Conservation (phyloP, 2,888 invertebrate species). For the Dexiosoma caninum region DNA sequence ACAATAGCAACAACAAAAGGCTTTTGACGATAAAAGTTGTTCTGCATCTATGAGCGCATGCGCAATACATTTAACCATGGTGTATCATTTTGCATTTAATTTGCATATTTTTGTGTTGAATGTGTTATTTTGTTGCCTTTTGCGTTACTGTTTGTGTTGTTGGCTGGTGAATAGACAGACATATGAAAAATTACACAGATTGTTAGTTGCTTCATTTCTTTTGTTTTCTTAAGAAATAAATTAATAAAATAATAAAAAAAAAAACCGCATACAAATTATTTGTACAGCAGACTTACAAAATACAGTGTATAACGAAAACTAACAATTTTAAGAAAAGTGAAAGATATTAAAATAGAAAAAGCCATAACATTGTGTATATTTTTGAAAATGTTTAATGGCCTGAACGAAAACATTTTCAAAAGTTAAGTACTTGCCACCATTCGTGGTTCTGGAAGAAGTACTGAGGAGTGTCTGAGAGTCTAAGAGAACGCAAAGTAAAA, state of each 20-base stretch:
- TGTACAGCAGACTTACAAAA: constrained; percentile 8
- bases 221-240: constrained; percentile 37
- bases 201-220: constrained; percentile 46
- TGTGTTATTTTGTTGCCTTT: constrained; percentile 16
- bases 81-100: constrained; percentile 61
- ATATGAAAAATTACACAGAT: constrained; percentile 20
- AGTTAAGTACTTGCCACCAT: no score
- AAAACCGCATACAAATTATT: constrained; percentile 27
- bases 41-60: constrained; percentile 64
- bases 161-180: constrained; percentile 11
- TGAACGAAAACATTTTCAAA: no score
- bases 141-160: background rate
- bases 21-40: constrained; percentile 53
- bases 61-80: constrained; percentile 48
- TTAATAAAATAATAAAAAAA: background rate
- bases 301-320: background rate
- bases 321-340: no score
- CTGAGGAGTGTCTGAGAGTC: no score
- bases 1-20: constrained; percentile 16
- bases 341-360: no score
- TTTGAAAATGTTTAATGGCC: no score
- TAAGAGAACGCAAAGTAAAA: no score
- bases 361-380: no score
- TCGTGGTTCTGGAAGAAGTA: no score
- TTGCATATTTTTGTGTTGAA: constrained; percentile 56